A percentile compares a stretch with the other conserved stretches of the same genome.
Evolutionary conservation across 2,797 vertebrate species (phyloP).

Genomic region (Gymnodraco acuticeps): DNA sequence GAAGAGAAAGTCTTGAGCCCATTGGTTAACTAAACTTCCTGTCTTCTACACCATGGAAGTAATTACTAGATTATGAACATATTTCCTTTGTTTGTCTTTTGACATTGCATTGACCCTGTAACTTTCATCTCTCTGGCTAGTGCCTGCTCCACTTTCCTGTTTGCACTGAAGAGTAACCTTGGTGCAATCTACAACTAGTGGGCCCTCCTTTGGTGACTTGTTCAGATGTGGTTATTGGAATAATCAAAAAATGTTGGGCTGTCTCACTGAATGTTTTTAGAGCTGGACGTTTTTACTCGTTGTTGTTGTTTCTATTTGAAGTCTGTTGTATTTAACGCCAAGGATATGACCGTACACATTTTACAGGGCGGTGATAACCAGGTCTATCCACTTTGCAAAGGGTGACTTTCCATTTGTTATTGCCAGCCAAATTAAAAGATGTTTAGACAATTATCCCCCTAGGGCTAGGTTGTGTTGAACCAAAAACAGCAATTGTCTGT

Average conservation of each 20-base stretch:
- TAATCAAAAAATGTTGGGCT: background rate
- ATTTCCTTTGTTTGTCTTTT: conserved; percentile 4
- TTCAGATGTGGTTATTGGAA: conserved; percentile 11
- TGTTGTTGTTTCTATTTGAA: conserved; percentile 16
- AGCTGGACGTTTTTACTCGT: background rate
- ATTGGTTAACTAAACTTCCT: background rate
- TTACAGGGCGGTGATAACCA: conserved; percentile 7
- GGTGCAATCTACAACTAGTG: background rate
- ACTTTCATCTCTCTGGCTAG: conserved; percentile 15
- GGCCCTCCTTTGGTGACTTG: background rate
- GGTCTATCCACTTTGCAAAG: conserved; percentile 1
- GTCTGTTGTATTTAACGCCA: conserved; percentile 10
- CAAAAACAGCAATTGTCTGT: conserved; percentile 12
- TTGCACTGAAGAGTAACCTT: background rate
- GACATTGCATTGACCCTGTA: conserved; percentile 7
- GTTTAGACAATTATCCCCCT: background rate
- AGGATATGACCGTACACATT: conserved; percentile 24
- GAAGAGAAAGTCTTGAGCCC: background rate
- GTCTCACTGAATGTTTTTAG: conserved; percentile 1
- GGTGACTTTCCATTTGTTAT: background rate
- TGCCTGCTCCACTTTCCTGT: conserved; percentile 7
- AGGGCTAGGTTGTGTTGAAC: background rate
- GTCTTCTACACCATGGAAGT: background rate
- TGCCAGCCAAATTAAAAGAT: background rate
- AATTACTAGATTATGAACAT: conserved; percentile 1